These are phyloP conservation scores for Notechis scutatus DNA, from an alignment of 2,113 vertebrate species.

Conservation along the genomic window DNA sequence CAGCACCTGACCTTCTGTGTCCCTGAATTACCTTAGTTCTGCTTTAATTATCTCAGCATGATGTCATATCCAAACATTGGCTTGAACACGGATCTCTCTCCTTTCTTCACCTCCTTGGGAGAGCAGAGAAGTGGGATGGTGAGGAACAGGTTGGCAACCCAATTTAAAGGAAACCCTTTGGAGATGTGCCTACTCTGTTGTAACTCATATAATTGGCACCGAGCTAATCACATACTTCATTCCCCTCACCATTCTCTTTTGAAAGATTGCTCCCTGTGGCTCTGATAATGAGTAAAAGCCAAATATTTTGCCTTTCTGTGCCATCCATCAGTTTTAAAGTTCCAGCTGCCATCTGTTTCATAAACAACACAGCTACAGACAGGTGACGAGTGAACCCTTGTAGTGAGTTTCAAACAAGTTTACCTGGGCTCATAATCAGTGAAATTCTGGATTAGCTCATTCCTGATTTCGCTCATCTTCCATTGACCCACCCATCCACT, in stretches of 20 bases:
- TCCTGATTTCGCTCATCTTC: neutral
- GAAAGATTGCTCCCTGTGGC: neutral
- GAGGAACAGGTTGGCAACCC: neutral
- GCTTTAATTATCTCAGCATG: neutral
- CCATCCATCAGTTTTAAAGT: neutral
- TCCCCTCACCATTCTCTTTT: neutral
- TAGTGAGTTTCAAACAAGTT: too few relatives aligned
- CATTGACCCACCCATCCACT: neutral
- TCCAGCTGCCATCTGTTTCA: neutral
- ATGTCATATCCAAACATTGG: neutral
- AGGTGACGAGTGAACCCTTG: neutral
- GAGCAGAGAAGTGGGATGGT: neutral
- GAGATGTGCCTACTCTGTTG: neutral
- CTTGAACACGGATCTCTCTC: neutral
- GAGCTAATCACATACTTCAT: neutral
- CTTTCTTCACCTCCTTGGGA: neutral
- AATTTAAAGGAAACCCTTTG: neutral
- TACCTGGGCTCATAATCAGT: too few relatives aligned
- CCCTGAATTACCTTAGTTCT: neutral
- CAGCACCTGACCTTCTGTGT: neutral
- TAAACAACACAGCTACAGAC: neutral
- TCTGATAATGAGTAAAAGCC: neutral
- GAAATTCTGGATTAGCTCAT: neutral
- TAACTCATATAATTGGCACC: neutral
- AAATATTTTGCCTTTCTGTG: neutral